phyloP scores from a whole-genome alignment of 2,888 invertebrate species.

The Dolichopus griseipennis region DNA sequence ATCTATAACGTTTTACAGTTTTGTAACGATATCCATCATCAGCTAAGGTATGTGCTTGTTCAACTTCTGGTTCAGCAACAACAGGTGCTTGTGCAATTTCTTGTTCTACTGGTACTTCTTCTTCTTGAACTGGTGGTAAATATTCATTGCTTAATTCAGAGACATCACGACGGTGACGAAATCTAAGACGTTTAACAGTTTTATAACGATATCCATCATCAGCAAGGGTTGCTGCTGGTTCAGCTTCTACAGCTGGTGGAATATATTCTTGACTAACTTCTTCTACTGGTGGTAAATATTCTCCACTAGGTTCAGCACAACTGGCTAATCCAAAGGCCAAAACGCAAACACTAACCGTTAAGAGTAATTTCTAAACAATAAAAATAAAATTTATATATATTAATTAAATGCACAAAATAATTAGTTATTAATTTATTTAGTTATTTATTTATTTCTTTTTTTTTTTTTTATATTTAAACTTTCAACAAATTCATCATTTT shows the following conservation, averaged over 20 bases:
- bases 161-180: constrained; percentile 30
- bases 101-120: constrained; percentile 13
- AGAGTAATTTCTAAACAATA: background rate
- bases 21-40: constrained; percentile 17
- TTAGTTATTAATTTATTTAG: too few relatives aligned
- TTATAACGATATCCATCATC: constrained; percentile 30
- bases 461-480: too few relatives aligned
- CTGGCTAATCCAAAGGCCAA: background rate
- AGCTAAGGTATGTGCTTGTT: constrained; percentile 12
- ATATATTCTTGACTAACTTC: background rate
- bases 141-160: constrained; percentile 29
- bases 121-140: constrained; percentile 30
- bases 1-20: background rate
- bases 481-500: too few relatives aligned
- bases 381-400: background rate
- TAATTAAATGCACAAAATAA: too few relatives aligned
- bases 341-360: background rate
- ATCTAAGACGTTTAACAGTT: constrained; percentile 25
- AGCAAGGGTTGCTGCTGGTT: constrained; percentile 22
- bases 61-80: background rate
- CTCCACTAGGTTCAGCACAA: constrained; percentile 23
- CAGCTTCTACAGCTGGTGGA: constrained; percentile 17
- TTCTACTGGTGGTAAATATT: constrained; percentile 27
- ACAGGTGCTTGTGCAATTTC: constrained; percentile 16
- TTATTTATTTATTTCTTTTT: too few relatives aligned